Conservation (phyloP, 2,113 vertebrate genomes). For the Aix galericulata region DNA sequence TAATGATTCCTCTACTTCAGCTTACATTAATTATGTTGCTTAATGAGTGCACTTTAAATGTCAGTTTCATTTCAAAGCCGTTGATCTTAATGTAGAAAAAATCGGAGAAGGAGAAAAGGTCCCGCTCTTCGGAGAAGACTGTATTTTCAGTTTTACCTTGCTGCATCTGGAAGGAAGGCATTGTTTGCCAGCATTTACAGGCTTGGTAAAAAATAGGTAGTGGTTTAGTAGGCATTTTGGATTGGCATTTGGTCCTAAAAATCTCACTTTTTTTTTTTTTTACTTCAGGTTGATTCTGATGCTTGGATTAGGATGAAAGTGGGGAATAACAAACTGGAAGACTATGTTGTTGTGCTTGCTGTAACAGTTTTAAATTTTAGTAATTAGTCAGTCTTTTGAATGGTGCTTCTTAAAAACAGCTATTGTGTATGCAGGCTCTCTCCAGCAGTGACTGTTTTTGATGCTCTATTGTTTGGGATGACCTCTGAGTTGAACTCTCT, state of each 20-base stretch:
- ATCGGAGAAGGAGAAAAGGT: not conserved
- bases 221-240: not conserved
- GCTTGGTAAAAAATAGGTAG: not conserved
- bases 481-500: slow-evolving; percentile 63
- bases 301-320: not conserved
- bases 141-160: not conserved
- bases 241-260: not conserved
- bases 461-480: slow-evolving; percentile 63
- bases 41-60: not conserved
- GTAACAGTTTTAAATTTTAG: slow-evolving; percentile 68
- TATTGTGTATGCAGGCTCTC: slow-evolving; percentile 58
- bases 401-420: slow-evolving; percentile 56
- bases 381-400: slow-evolving; percentile 62
- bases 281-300: not conserved
- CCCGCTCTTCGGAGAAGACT: not conserved
- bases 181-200: not conserved
- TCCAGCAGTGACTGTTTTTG: slow-evolving; percentile 72
- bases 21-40: not conserved
- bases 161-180: not conserved
- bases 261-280: not conserved
- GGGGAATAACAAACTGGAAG: not conserved
- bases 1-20: not conserved
- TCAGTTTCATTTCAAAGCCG: not conserved
- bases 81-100: not conserved
- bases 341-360: slow-evolving; percentile 42